Percentiles rank a stretch among this genome's conserved stretches.
Conservation (phyloP, 2,888 invertebrate genomes). For the Choristoneura rosaceana region DNA sequence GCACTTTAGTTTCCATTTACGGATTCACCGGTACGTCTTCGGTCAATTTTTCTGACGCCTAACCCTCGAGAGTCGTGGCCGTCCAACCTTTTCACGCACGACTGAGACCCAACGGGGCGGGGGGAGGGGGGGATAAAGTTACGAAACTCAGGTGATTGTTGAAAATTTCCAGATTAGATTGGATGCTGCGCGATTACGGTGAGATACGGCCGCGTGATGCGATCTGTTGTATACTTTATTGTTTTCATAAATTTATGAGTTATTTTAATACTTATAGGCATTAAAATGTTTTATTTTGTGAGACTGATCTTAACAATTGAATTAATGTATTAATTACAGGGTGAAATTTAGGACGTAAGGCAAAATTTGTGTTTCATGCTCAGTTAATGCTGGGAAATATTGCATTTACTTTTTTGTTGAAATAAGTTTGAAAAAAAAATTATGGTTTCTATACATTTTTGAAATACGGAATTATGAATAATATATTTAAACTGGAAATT, state of each 20-base stretch:
- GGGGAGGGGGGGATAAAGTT: conserved; percentile 45
- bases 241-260: conserved; percentile 22
- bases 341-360: no score
- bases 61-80: conserved; percentile 49
- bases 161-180: conserved; percentile 45
- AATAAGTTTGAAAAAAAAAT: no score
- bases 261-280: no score
- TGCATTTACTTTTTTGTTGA: no score
- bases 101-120: conserved; percentile 61
- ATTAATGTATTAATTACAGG: no score
- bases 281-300: no score
- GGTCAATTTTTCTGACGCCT: conserved; percentile 18
- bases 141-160: conserved; percentile 48
- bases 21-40: conserved; percentile 10
- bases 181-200: conserved; percentile 42
- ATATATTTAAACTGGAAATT: no score
- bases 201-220: conserved; percentile 27
- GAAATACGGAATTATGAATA: no score
- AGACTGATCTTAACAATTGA: no score
- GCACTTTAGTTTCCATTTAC: conserved; percentile 32
- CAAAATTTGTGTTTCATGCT: no score
- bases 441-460: no score
- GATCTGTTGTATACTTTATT: conserved; percentile 32
- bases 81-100: conserved; percentile 69
- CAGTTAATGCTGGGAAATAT: no score